Conservation (phyloP, 1,140 invertebrate species). For the Archivesica marissinica region DNA sequence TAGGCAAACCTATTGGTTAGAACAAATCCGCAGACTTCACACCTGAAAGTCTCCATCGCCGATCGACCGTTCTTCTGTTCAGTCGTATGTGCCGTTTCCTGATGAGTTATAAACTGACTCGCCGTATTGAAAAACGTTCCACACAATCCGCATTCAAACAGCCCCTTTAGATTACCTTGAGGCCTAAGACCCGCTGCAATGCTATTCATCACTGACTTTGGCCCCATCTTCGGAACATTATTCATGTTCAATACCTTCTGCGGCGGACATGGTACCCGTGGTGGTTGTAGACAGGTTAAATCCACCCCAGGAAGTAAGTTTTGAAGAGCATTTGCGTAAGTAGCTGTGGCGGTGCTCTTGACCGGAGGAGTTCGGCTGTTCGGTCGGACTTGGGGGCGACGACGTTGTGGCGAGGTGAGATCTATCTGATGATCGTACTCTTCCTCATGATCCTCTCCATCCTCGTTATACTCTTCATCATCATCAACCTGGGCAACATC, state of each 20-base stretch:
- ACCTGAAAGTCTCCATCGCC: constrained; percentile 53
- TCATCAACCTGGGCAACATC: constrained; percentile 33
- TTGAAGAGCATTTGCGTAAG: constrained; percentile 26
- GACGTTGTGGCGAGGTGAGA: background rate
- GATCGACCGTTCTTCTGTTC: constrained; percentile 32
- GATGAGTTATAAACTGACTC: constrained; percentile 49
- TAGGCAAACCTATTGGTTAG: constrained; percentile 54
- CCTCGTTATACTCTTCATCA: constrained; percentile 56
- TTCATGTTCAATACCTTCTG: background rate
- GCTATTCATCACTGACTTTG: background rate
- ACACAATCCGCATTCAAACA: constrained; percentile 60
- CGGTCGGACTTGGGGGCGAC: background rate
- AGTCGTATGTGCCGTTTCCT: constrained; percentile 16
- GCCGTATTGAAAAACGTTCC: constrained; percentile 53
- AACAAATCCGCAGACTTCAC: constrained; percentile 54
- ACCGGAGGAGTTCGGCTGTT: background rate
- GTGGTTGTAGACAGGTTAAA: constrained; percentile 8
- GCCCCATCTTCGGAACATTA: background rate
- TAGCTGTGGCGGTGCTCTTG: background rate
- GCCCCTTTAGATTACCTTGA: constrained; percentile 31
- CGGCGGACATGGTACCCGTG: background rate
- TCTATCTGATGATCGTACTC: constrained; percentile 42
- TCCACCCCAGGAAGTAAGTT: constrained; percentile 33
- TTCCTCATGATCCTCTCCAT: constrained; percentile 43
- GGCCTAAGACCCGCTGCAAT: background rate